A percentile compares a stretch with the other conserved stretches of the same genome.
Evolutionary conservation across 2,113 vertebrate genomes (phyloP).

Genomic region (Choloepus hoffmanni): DNA sequence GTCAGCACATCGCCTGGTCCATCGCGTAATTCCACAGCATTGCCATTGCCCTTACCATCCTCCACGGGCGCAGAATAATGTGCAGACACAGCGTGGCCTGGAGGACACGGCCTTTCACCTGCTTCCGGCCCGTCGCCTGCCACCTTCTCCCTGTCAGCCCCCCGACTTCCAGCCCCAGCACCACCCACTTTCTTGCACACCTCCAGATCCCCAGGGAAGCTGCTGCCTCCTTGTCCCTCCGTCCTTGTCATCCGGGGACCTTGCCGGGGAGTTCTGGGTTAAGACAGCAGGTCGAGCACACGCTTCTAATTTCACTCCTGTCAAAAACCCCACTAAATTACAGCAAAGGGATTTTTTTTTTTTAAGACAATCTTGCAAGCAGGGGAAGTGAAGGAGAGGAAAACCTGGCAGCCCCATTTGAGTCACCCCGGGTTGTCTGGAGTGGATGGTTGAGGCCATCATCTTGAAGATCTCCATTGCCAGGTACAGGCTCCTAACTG

Average conservation of each 20-base stretch:
- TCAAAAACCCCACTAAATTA: background rate
- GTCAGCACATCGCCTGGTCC: too few species aligned
- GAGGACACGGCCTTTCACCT: background rate
- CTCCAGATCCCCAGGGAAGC: background rate
- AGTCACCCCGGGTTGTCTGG: background rate
- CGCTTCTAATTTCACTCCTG: background rate
- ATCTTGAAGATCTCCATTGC: too few species aligned
- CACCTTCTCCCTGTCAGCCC: background rate
- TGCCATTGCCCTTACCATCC: rapidly evolving
- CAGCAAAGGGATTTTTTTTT: background rate
- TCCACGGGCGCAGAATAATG: background rate
- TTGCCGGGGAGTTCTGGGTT: background rate
- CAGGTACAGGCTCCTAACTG: background rate
- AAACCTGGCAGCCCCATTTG: background rate
- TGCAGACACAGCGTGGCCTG: background rate
- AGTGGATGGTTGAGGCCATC: background rate
- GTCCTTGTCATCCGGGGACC: background rate
- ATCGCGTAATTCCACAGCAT: background rate
- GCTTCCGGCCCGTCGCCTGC: too few species aligned
- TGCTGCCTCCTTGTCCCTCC: too few species aligned
- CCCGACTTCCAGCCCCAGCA: background rate
- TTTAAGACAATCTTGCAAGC: background rate
- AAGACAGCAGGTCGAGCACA: background rate
- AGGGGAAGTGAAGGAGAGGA: background rate
- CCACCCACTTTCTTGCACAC: background rate